These are phyloP conservation scores for Tenthredo distinguenda DNA, from an alignment of 2,888 invertebrate species.

Conservation along the genomic window DNA sequence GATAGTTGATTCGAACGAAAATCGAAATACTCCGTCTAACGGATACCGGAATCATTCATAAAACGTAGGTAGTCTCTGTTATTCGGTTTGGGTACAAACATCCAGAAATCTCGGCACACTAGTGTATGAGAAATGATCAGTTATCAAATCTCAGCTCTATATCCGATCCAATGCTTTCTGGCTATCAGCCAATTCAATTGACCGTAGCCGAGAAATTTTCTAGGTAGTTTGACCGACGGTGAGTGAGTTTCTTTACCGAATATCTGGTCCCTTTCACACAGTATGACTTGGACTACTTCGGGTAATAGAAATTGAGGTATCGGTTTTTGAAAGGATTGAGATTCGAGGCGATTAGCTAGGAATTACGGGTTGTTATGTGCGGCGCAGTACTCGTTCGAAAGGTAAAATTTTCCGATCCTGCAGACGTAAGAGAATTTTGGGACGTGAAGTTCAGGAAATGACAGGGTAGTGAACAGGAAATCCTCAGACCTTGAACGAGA, in stretches of 20 bases:
- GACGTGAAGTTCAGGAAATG: background rate
- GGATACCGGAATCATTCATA: constrained; percentile 16
- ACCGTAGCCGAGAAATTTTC: constrained; percentile 16
- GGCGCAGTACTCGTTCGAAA: background rate
- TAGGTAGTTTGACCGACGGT: background rate
- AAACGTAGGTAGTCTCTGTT: background rate
- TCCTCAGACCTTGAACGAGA: constrained; percentile 70
- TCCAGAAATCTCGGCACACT: background rate
- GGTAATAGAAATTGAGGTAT: constrained; percentile 19
- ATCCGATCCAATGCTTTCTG: constrained; percentile 6
- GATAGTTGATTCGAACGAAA: background rate
- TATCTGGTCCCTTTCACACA: background rate
- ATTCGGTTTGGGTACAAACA: background rate
- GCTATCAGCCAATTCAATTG: constrained; percentile 31
- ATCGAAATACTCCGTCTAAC: background rate
- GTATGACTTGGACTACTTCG: background rate
- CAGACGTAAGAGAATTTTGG: background rate
- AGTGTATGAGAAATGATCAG: constrained; percentile 1
- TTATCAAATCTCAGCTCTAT: constrained; percentile 18
- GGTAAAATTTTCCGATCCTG: background rate
- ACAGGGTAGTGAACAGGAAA: constrained; percentile 49
- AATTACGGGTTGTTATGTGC: background rate
- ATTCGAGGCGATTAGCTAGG: background rate
- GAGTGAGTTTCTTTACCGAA: background rate
- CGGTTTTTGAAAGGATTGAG: background rate